phyloP scores from a whole-genome alignment of 2,113 vertebrate genomes.

The Geococcyx californianus region DNA sequence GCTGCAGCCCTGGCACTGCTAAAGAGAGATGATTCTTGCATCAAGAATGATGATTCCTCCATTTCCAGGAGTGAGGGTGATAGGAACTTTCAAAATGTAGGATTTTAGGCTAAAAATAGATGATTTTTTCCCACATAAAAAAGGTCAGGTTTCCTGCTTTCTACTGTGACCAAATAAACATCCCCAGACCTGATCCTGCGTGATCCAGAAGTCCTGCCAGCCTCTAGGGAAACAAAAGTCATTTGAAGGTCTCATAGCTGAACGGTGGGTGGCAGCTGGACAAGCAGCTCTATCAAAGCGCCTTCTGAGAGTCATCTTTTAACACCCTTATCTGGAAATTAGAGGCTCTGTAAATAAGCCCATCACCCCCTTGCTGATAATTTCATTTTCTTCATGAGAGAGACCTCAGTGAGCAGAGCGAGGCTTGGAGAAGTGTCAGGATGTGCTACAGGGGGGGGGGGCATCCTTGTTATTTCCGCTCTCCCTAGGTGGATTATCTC shows the following conservation, averaged over 20 bases:
- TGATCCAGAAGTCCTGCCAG: not conserved
- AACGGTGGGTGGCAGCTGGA: not conserved
- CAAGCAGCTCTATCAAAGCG: not conserved
- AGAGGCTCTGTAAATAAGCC: not conserved
- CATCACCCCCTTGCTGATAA: rapidly evolving
- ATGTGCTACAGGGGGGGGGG: no score
- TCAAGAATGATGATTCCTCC: no score
- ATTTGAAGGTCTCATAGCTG: not conserved
- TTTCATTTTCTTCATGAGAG: not conserved
- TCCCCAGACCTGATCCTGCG: not conserved
- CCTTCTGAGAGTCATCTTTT: not conserved
- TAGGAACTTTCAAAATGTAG: not conserved
- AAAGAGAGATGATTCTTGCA: not conserved
- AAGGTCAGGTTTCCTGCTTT: not conserved
- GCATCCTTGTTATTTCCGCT: not conserved
- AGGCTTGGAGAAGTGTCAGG: not conserved
- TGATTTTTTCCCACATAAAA: rapidly evolving
- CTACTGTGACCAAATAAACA: not conserved
- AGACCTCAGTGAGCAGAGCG: not conserved
- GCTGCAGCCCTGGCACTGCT: not conserved
- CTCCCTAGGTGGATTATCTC: not conserved
- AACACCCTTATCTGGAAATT: not conserved
- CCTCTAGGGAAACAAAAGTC: not conserved
- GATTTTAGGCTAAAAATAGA: not conserved
- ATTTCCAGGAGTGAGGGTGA: not conserved